A percentile compares a stretch with the other conserved stretches of the same genome.
These are phyloP conservation scores for Kryptolebias ocellatus DNA, from an alignment of 2,797 vertebrate genomes.

Conservation along the genomic window DNA sequence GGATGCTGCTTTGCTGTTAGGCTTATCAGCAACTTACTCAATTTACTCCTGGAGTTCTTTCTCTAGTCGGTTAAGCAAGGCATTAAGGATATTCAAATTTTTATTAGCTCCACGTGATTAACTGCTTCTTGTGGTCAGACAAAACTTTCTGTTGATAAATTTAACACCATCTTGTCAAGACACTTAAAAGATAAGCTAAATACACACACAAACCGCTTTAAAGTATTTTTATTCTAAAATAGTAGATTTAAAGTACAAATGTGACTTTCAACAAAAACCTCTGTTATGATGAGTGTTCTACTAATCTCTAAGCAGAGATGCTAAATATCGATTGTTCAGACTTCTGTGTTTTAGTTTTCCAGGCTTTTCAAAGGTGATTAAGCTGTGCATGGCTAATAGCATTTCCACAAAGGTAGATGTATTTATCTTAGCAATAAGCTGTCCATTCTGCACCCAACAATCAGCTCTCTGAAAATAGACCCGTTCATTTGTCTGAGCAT, in stretches of 20 bases:
- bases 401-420: slow-evolving; percentile 43
- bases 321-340: slow-evolving; percentile 44
- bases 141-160: slow-evolving; percentile 52
- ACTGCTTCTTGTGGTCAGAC: slow-evolving; percentile 41
- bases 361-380: slow-evolving; percentile 42
- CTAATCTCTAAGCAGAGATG: slow-evolving; percentile 29
- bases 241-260: slow-evolving; percentile 33
- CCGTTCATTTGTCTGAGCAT: slow-evolving; percentile 46
- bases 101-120: slow-evolving; percentile 54
- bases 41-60: slow-evolving; percentile 59
- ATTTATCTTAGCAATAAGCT: slow-evolving; percentile 50
- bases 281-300: slow-evolving; percentile 45
- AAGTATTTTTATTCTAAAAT: background rate
- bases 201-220: too few species aligned
- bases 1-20: slow-evolving; percentile 60
- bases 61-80: slow-evolving; percentile 51
- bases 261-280: slow-evolving; percentile 38
- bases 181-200: too few species aligned
- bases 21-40: slow-evolving; percentile 67
- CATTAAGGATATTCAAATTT: slow-evolving; percentile 57
- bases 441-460: slow-evolving; percentile 43
- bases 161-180: slow-evolving; percentile 34
- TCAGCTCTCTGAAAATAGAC: slow-evolving; percentile 50
- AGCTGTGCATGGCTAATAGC: slow-evolving; percentile 56
- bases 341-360: slow-evolving; percentile 35